A percentile compares a stretch with the other conserved stretches of the same genome.
These are phyloP conservation scores for Myotis myotis DNA, from an alignment of 2,797 vertebrate genomes.

Conservation along the genomic window DNA sequence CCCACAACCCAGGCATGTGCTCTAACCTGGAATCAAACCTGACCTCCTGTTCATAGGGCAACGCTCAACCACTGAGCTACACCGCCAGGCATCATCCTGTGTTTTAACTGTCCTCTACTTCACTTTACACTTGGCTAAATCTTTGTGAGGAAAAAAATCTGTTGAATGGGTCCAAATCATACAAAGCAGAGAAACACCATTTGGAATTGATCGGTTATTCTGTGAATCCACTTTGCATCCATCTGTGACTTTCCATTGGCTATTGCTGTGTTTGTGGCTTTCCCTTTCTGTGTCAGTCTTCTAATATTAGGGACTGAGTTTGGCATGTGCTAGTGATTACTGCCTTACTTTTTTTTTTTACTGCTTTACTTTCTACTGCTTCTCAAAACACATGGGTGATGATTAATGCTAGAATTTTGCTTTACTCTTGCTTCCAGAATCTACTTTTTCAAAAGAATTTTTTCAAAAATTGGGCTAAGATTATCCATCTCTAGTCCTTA, in stretches of 20 bases:
- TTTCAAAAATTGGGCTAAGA: neutral
- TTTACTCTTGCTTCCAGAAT: neutral
- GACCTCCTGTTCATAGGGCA: too few relatives aligned
- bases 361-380: neutral
- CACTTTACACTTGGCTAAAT: neutral
- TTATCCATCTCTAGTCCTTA: neutral
- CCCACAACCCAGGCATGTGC: too few relatives aligned
- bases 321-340: neutral
- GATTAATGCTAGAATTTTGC: conserved; percentile 25
- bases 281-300: neutral
- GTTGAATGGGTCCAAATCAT: neutral
- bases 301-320: neutral
- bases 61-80: too few relatives aligned
- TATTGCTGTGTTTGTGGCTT: neutral
- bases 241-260: neutral
- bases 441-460: neutral
- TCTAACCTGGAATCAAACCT: too few relatives aligned
- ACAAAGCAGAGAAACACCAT: neutral
- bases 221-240: neutral
- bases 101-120: neutral
- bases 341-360: neutral
- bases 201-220: neutral
- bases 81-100: neutral
- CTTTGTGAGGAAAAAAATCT: neutral
- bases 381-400: conserved; percentile 28